These are phyloP conservation scores for Zaprionus inermis DNA, from an alignment of 1,140 invertebrate species.

Conservation along the genomic window DNA sequence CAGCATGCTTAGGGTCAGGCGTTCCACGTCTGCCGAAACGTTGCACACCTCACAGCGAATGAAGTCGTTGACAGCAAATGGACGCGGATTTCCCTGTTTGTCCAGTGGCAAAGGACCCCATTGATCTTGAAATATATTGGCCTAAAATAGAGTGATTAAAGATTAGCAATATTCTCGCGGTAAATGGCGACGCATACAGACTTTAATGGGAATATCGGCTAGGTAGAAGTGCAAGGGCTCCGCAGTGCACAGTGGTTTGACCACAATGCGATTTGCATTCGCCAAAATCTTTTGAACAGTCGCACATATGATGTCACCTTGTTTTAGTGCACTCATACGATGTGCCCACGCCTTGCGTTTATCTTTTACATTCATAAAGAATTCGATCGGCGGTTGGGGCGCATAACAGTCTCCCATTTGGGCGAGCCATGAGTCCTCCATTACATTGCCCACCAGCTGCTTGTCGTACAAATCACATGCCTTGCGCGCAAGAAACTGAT, in stretches of 20 bases:
- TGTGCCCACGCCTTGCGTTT: conserved; percentile 62
- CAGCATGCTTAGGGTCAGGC: conserved; percentile 94
- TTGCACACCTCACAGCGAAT: conserved; percentile 95
- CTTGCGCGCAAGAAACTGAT: conserved; percentile 93
- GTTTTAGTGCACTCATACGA: conserved; percentile 85
- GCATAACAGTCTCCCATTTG: conserved; percentile 44
- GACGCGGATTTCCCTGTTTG: conserved; percentile 91
- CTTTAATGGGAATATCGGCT: conserved; percentile 93
- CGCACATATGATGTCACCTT: conserved; percentile 93
- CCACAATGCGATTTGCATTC: conserved; percentile 88
- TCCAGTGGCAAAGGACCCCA: conserved; percentile 84
- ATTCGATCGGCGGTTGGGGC: conserved; percentile 91
- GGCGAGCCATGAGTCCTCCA: conserved; percentile 79
- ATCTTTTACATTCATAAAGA: conserved; percentile 86
- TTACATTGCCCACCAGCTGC: conserved; percentile 84
- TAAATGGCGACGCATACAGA: conserved; percentile 52
- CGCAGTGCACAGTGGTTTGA: conserved; percentile 93
- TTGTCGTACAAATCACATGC: conserved; percentile 87
- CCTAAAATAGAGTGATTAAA: conserved; percentile 22
- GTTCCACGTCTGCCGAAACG: conserved; percentile 93
- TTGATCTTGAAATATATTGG: conserved; percentile 59
- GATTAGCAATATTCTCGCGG: not conserved
- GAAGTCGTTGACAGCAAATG: conserved; percentile 92
- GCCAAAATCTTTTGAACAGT: conserved; percentile 87
- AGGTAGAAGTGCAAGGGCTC: conserved; percentile 91